Evolutionary conservation across 2,888 invertebrate genomes (phyloP), one percentile per base, ranked within the genome.

Genomic region (Caenorhabditis sp.): DNA sequence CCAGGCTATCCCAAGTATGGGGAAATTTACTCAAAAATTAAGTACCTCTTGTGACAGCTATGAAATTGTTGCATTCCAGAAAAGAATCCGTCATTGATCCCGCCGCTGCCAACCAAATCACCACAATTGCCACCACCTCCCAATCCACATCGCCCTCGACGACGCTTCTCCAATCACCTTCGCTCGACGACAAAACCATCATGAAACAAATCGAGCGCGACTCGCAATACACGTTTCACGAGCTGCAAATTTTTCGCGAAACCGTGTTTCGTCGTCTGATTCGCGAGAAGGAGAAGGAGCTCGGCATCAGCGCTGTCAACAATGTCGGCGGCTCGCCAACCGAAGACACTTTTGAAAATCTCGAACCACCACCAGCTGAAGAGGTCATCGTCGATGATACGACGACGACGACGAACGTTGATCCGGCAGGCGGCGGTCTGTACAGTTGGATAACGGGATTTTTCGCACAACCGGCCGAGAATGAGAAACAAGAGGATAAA

Each of bases 131-230:
- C n/a, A 6, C 54, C 3, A 64, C 26, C 27, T 36, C 36, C 5
- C 14, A 58, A 27, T 51, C 58, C 4, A 26, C 37, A 14, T 21
- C 49, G 10, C 36, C 36, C 37, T 50, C 59, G 3, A 54, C 24
- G 5, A 31, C 6, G 1, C 2, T 21, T 27, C n/a, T n/a, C n/a
- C n/a, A n/a, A n/a, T n/a, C 19, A n/a, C 36, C 19, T 19, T 37
- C 55, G 0, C 23, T 65, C 2, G 86, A 85, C 50, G 83, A 80
- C 54, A 64, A 67, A 12, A 81, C 77, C 4, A 76, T 84, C 8
- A 83, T 87, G 84, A 84, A 83, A 64, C 87, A 92, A 78, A 92
- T 94, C 78, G 97, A 97, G 89, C 92, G 92, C 89, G 91, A 92
- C 59, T 66, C 79, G 1, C 78, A 85, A 54, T 87, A 80, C 70